A percentile compares a stretch with the other conserved stretches of the same genome.
Conservation (phyloP, 2,113 vertebrate genomes). For the Stercorarius parasiticus region DNA sequence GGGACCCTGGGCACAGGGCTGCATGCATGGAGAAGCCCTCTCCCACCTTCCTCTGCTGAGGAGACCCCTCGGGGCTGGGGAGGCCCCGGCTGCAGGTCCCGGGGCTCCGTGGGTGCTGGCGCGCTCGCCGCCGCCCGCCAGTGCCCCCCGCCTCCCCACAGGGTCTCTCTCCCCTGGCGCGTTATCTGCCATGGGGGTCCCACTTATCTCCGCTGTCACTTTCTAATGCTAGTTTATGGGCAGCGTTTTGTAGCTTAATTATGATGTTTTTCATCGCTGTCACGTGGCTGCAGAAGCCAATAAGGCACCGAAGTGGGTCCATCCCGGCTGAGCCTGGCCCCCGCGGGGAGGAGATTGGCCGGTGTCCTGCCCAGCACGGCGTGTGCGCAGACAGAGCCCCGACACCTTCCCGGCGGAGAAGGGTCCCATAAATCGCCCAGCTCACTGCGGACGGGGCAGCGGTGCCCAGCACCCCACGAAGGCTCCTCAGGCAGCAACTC, state of each 20-base stretch:
- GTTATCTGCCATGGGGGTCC: conserved; percentile 54
- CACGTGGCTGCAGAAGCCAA: conserved; percentile 71
- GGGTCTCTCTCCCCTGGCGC: neutral
- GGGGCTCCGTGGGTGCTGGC: neutral
- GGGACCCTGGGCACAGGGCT: neutral
- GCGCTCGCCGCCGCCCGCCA: neutral
- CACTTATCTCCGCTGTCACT: conserved; percentile 67
- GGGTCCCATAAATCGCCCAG: conserved; percentile 11
- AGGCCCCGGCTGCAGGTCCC: neutral
- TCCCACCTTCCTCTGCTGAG: neutral
- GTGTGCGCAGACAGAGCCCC: conserved; percentile 41
- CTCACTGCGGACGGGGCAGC: neutral
- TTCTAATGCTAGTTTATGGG: conserved; percentile 65
- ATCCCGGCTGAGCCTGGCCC: conserved; percentile 61
- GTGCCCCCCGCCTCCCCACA: neutral
- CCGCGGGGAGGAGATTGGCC: conserved; percentile 60
- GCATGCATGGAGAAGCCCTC: neutral
- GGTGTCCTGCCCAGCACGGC: conserved; percentile 14
- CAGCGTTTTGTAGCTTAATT: conserved; percentile 58
- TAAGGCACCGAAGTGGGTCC: conserved; percentile 56
- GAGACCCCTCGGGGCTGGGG: neutral
- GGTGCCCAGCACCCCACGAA: neutral
- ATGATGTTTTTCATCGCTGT: conserved; percentile 31
- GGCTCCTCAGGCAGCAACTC: neutral
- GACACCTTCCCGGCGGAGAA: neutral